These are phyloP conservation scores for Bombus consobrinus DNA, from an alignment of 1,140 invertebrate genomes.

Conservation along the genomic window DNA sequence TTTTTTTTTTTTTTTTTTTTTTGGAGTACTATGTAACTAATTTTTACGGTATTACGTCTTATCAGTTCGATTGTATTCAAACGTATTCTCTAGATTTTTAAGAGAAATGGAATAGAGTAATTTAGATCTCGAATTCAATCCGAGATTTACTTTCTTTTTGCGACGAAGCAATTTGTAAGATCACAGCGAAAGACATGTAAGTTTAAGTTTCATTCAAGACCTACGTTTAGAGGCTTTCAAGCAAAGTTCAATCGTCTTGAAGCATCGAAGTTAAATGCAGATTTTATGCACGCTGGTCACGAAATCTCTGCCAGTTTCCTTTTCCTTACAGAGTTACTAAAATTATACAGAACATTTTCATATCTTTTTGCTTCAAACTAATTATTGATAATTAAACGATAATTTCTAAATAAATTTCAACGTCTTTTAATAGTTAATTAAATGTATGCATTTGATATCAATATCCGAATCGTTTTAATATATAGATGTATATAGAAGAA, in stretches of 20 bases:
- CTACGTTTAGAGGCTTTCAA: background rate
- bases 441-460: too few relatives aligned
- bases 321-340: background rate
- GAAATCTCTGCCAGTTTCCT: background rate
- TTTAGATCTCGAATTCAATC: background rate
- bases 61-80: background rate
- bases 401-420: background rate
- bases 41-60: background rate
- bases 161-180: background rate
- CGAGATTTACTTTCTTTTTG: background rate
- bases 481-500: too few relatives aligned
- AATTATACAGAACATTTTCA: background rate
- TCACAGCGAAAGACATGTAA: background rate
- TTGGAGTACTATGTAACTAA: background rate
- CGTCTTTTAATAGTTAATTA: too few relatives aligned
- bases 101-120: background rate
- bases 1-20: too few relatives aligned
- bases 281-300: background rate
- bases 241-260: background rate
- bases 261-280: conserved; percentile 14
- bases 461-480: too few relatives aligned
- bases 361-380: background rate
- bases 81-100: background rate
- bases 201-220: background rate
- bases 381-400: background rate